Base-by-base conservation (phyloP, 1,140 invertebrate genomes). In the Drosophila punjabiensis region DNA sequence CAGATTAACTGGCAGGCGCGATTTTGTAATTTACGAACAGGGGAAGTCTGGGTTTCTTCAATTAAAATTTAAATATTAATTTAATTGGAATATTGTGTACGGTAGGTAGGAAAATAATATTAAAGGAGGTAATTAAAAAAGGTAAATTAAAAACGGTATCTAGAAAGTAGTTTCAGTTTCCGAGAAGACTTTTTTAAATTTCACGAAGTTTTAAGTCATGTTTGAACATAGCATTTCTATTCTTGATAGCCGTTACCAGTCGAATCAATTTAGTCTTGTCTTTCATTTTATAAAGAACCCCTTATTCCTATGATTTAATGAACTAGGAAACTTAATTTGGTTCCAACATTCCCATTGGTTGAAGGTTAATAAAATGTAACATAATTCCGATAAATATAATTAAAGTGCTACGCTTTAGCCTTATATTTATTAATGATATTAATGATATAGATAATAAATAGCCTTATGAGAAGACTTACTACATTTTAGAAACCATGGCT, bases 11-110 rank as follows among this genome's bases (percentile, higher is more conserved):
- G 32, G 30, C 43, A 9, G n/a, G 30, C 53, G 35, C 32, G 35
- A 74, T 71, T 53, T 73, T 24, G 30, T 60, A 52, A 62, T 61
- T 74, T 53, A 53, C 47, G 47, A 30, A 62, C n/a, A 41, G 32
- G 67, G 70, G 69, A 74, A 74, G 66, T 59, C 65, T 69, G 30
- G n/a, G 28, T 18, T 11, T 32, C 16, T 60, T n/a, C 8, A 60
- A 61, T 61, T 20, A 37, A 74, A 39, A 60, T 52, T 33, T 18
- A 5, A 74, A 62, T 43, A 62, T 30, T 16, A 24, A 43, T 61
- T 61, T 73, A 59, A 65, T 61, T 60, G 35, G 9, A 43, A 62
- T 43, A 53, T 73, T 61, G 30, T 74, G 30, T 35, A 73, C 50
- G 33, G 30, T 5, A 1, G 16, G 48, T 58, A 48, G 11, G 9